Conservation (phyloP, 2,888 invertebrate genomes). For the Phengaris arion region DNA sequence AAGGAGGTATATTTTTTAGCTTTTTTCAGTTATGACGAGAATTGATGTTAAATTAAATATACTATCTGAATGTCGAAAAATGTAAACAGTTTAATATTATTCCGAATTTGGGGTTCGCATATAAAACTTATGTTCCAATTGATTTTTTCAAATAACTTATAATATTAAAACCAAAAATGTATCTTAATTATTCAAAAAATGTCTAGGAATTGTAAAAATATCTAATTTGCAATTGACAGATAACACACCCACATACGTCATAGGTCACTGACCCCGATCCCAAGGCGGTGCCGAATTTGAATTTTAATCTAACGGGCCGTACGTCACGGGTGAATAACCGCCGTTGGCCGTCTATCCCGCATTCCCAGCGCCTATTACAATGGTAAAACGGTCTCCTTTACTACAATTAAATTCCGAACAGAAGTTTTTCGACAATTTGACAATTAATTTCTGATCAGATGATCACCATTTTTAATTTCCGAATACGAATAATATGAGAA, state of each 20-base stretch:
- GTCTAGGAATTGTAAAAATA: background rate
- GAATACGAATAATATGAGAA: conserved; percentile 34
- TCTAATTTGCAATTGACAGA: conserved; percentile 30
- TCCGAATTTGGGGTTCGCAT: too few species aligned
- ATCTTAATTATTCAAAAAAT: too few species aligned
- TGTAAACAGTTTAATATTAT: too few species aligned
- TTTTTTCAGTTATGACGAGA: too few species aligned
- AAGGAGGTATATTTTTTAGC: too few species aligned
- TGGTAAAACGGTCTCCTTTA: conserved; percentile 45
- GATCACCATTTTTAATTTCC: conserved; percentile 42
- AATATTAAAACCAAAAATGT: too few species aligned
- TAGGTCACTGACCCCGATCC: conserved; percentile 46
- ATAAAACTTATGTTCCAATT: too few species aligned
- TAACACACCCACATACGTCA: conserved; percentile 47
- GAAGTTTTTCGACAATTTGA: too few species aligned
- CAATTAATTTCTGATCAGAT: background rate
- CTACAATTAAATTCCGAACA: conserved; percentile 39
- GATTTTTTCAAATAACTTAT: too few species aligned
- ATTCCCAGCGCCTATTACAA: conserved; percentile 46
- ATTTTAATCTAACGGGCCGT: conserved; percentile 69
- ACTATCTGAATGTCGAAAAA: too few species aligned
- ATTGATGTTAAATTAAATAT: too few species aligned
- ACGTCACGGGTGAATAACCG: conserved; percentile 65
- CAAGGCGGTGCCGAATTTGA: conserved; percentile 65
- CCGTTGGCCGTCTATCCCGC: conserved; percentile 54